Evolutionary conservation across 1,140 invertebrate species (phyloP).

Genomic region (Drosophila orena): DNA sequence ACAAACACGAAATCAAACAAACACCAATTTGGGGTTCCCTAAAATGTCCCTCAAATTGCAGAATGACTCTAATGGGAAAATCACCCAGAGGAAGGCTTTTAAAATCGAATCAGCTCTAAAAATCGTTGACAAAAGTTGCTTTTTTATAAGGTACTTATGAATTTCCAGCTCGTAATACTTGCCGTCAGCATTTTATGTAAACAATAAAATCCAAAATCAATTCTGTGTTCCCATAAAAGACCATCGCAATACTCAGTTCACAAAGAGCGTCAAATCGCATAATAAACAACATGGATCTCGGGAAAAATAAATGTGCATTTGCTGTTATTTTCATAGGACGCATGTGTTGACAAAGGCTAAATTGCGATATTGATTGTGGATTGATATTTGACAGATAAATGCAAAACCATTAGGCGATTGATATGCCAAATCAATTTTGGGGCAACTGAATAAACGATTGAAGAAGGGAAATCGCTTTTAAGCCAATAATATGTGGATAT

Average conservation of each 20-base stretch:
- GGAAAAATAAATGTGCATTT: constrained; percentile 47
- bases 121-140: constrained; percentile 52
- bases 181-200: constrained; percentile 24
- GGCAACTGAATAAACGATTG: background rate
- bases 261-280: constrained; percentile 28
- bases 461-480: no score
- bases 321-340: constrained; percentile 44
- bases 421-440: constrained; percentile 6
- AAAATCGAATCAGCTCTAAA: constrained; percentile 56
- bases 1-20: constrained; percentile 40
- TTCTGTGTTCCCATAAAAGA: constrained; percentile 34
- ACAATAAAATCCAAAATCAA: constrained; percentile 73
- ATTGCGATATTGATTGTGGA: constrained; percentile 20
- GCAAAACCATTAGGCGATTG: background rate
- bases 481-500: background rate
- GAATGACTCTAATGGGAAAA: constrained; percentile 56
- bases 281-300: constrained; percentile 21
- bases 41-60: constrained; percentile 38
- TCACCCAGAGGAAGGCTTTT: constrained; percentile 42
- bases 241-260: constrained; percentile 11
- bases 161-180: constrained; percentile 51
- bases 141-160: constrained; percentile 55
- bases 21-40: constrained; percentile 15
- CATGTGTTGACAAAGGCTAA: constrained; percentile 38
- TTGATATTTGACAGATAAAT: constrained; percentile 27